phyloP scores from a whole-genome alignment of 1,140 invertebrate species.

The Drosophila truncata region DNA sequence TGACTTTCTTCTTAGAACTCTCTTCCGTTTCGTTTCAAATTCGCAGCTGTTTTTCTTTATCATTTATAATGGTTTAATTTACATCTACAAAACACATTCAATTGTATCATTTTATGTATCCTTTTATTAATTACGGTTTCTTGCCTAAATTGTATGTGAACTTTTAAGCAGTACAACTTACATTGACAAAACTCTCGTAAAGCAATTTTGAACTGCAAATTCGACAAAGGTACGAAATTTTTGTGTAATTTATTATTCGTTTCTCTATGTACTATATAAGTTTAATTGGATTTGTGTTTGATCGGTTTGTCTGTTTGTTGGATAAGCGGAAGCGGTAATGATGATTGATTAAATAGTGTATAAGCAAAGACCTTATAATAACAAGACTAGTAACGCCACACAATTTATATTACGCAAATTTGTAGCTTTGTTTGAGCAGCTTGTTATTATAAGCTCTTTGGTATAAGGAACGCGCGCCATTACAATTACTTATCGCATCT shows the following conservation, averaged over 20 bases:
- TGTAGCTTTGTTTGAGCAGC: background rate
- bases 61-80: conserved; percentile 54
- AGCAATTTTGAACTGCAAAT: conserved; percentile 85
- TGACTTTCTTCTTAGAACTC: conserved; percentile 37
- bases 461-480: conserved; percentile 68
- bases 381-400: background rate
- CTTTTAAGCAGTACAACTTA: conserved; percentile 43
- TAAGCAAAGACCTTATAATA: conserved; percentile 36
- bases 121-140: conserved; percentile 17
- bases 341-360: conserved; percentile 37
- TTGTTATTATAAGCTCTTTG: conserved; percentile 4
- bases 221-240: conserved; percentile 83
- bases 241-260: conserved; percentile 53
- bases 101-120: conserved; percentile 25
- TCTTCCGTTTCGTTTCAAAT: conserved; percentile 52
- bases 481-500: conserved; percentile 38
- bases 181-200: conserved; percentile 60
- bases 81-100: conserved; percentile 42
- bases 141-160: conserved; percentile 40
- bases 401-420: background rate
- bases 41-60: conserved; percentile 33
- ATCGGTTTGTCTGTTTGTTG: conserved; percentile 22
- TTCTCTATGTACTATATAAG: conserved; percentile 37
- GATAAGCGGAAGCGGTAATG: conserved; percentile 49
- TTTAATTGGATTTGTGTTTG: conserved; percentile 27